Base-by-base conservation (phyloP, 2,888 invertebrate species). In the Hirtodrosophila confusa region DNA sequence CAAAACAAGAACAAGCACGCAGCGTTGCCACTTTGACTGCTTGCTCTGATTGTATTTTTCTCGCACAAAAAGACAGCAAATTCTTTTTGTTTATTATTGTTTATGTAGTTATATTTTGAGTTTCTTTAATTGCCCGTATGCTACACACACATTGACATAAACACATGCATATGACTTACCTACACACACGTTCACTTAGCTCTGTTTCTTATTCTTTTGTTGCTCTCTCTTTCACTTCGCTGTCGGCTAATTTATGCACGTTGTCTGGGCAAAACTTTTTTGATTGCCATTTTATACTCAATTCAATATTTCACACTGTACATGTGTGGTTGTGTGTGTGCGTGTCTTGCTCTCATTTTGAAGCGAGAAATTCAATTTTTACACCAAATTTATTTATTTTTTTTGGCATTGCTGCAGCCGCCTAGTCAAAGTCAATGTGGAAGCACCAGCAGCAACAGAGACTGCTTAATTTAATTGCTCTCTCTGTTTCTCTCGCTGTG, bases 211-310 rank as follows among this genome's bases (percentile, higher is more conserved):
- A 60, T 57, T 54, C 73, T 71, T 72, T 35, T 69, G 47, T 23
- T 60, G 37, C 61, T 17, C 62, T 44, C 56, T 44, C 60, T 29
- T 53, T 50, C 73, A 40, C 65, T 49, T 6, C 6, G 27, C 17
- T 47, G 57, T 51, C 55, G 57, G 62, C 54, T 80, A 80, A 80
- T 80, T 80, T 80, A 80, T 80, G 80, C 80, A 80, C 75, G 69
- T 61, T 74, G 57, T 71, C 54, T 70, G 75, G 75, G 65, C 60
- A 72, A 69, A 71, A 75, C 45, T 53, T 69, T 77, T 75, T 31
- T 73, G 77, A 84, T 78, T 69, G 67, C 69, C 66, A 65, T 65
- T 67, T 67, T 69, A 55, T 58, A 62, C 60, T 44, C 64, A 63
- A 69, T 67, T 79, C 69, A 69, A 75, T 75, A 80, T 61, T 72